Conservation (phyloP, 1,140 invertebrate species). For the Zaprionus capensis region DNA sequence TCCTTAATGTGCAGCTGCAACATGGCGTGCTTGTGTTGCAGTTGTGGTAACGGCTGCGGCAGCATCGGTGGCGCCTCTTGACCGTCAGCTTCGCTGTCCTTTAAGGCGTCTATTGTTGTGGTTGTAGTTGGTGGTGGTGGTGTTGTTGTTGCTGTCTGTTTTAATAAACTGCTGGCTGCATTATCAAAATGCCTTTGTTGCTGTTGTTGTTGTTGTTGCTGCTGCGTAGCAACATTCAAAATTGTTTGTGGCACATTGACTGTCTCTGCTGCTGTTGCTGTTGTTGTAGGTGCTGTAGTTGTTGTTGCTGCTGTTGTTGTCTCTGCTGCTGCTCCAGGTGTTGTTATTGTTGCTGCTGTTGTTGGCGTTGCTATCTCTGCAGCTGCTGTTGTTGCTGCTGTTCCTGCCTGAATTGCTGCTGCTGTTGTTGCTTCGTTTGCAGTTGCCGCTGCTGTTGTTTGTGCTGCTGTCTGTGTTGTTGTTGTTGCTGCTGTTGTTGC, state of each 20-base stretch:
- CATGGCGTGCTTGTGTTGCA: conserved; percentile 69
- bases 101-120: background rate
- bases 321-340: background rate
- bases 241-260: conserved; percentile 71
- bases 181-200: conserved; percentile 45
- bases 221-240: conserved; percentile 31
- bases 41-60: conserved; percentile 5
- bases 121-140: conserved; percentile 11
- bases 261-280: conserved; percentile 10
- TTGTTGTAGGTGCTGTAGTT: conserved; percentile 20
- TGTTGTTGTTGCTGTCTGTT: conserved; percentile 31
- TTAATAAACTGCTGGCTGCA: conserved; percentile 64
- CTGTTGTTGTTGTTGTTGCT: conserved; percentile 27
- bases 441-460: conserved; percentile 4
- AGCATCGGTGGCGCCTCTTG: conserved; percentile 30
- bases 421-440: conserved; percentile 16
- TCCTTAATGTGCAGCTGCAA: conserved; percentile 79
- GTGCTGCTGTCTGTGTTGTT: conserved; percentile 6
- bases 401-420: conserved; percentile 13
- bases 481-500: conserved; percentile 14
- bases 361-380: conserved; percentile 6
- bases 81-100: conserved; percentile 42
- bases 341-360: conserved; percentile 13
- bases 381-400: background rate
- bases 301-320: background rate